Evolutionary conservation across 2,113 vertebrate species (phyloP).

Genomic region (Takifugu flavidus): DNA sequence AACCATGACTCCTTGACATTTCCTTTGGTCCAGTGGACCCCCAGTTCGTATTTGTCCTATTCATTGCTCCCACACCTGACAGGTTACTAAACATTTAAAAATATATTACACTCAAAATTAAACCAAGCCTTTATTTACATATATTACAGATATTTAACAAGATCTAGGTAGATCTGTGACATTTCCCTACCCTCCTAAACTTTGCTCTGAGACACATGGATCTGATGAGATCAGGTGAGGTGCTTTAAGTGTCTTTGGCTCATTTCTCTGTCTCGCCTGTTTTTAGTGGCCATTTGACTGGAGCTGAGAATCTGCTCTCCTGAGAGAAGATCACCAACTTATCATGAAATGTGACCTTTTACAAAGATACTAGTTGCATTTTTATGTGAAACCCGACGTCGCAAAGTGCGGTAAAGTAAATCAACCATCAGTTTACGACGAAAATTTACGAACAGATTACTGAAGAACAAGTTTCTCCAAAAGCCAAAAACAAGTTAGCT

Average conservation of each 20-base stretch:
- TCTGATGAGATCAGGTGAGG: constrained; percentile 24
- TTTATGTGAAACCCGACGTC: no score
- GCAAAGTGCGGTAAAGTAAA: no score
- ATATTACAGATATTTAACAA: no score
- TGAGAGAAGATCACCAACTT: constrained; percentile 1
- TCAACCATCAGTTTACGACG: neutral
- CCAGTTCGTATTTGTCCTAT: constrained; percentile 7
- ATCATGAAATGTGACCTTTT: constrained; percentile 19
- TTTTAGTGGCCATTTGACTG: constrained; percentile 24
- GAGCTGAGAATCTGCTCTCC: constrained; percentile 41
- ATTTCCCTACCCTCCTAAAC: constrained; percentile 35
- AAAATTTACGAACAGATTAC: neutral
- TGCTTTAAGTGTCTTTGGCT: constrained; percentile 15
- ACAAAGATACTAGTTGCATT: neutral
- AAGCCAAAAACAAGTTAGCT: constrained; percentile 22
- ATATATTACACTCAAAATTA: neutral
- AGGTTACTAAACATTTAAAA: constrained; percentile 29
- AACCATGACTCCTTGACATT: constrained; percentile 29
- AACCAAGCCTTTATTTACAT: no score
- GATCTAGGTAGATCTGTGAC: no score
- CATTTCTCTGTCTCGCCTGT: constrained; percentile 19
- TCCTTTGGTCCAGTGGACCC: constrained; percentile 8
- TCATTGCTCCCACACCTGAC: neutral
- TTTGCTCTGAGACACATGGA: constrained; percentile 9
- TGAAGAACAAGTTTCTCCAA: neutral